Base-by-base conservation (phyloP, 1,140 invertebrate genomes). In the Phortica variegata region DNA sequence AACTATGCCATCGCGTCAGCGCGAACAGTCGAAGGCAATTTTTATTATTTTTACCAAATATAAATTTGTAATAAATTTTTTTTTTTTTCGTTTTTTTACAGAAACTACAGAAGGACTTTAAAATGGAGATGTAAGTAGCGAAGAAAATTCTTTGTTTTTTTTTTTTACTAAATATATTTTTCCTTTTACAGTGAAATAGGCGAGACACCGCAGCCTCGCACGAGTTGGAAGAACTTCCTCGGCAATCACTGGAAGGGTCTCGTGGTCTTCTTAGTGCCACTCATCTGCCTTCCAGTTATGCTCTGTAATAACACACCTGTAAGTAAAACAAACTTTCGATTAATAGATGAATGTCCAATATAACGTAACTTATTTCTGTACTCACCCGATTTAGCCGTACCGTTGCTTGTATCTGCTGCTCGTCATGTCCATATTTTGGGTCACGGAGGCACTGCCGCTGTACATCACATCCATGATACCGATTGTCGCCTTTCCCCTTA, bases 371-470 rank as follows among this genome's bases (percentile, higher is more conserved):
- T 18, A 41, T 8, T 41, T 8, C 15, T 20, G 18, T 18, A 8
- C 32, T 21, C 40, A 26, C 8, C 15, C 8, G 36, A 38, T 76
- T 2, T 60, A 85, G 79, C 80, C 80, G 43, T 79, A 79, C 52
- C 79, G 82, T 78, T 93, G 90, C 65, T 86, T 85, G 54, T 94
- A 86, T 69, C 83, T 89, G 0, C 81, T 94, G 0, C 50, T 91
- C 3, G 68, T 93, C 16, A 93, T 94, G 89, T 88, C 87, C 1
- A 78, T 87, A 1, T 94, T 85, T 70, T 95, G 91, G 91, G 85
- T 93, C 40, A 82, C 87, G 7, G 91, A 95, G 77, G 83, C 85
- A 0, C 73, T 95, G 12, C 91, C 91, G 0, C 77, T 94, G 12
- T 84, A 89, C 1, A 81, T 93, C 1, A 93, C 91, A 1, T 85